Evolutionary conservation across 1,140 invertebrate species (phyloP).

Genomic region (Thalassaphorura encarpata): DNA sequence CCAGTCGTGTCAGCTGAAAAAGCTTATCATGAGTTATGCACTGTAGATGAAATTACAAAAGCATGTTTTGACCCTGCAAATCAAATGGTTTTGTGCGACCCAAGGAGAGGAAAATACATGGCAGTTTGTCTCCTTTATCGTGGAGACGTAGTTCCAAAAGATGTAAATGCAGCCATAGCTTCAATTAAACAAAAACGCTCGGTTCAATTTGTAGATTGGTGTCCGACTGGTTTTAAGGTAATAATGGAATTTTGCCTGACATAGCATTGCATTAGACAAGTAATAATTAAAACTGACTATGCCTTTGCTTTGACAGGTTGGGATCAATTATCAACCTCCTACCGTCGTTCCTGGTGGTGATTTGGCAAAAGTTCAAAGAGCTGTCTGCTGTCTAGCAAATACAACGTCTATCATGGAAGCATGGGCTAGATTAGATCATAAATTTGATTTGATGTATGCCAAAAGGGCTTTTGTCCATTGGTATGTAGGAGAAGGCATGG

Average conservation of each 20-base stretch:
- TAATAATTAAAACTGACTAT: background rate
- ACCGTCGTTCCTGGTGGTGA: constrained; percentile 42
- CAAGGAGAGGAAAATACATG: constrained; percentile 57
- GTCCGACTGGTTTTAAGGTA: constrained; percentile 70
- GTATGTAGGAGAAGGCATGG: constrained; percentile 67
- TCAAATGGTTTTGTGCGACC: constrained; percentile 74
- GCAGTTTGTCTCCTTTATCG: constrained; percentile 63
- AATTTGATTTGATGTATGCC: constrained; percentile 47
- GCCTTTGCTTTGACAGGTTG: constrained; percentile 34
- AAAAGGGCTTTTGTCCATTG: constrained; percentile 60
- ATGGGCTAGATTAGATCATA: constrained; percentile 48
- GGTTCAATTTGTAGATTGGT: constrained; percentile 85
- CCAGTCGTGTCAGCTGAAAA: constrained; percentile 43
- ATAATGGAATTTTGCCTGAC: too few relatives aligned
- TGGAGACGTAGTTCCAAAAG: constrained; percentile 47
- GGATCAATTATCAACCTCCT: constrained; percentile 38
- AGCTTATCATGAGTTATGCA: constrained; percentile 57
- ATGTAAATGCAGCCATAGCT: constrained; percentile 68
- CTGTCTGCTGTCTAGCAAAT: constrained; percentile 25
- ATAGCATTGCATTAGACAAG: too few relatives aligned
- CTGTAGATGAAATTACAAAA: constrained; percentile 60
- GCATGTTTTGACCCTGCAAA: constrained; percentile 68
- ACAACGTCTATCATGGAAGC: constrained; percentile 40
- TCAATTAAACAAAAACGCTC: constrained; percentile 70
- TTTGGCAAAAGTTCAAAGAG: constrained; percentile 41